Base-by-base conservation (phyloP, 1,140 invertebrate species). In the Stegodyphus mimosarum region DNA sequence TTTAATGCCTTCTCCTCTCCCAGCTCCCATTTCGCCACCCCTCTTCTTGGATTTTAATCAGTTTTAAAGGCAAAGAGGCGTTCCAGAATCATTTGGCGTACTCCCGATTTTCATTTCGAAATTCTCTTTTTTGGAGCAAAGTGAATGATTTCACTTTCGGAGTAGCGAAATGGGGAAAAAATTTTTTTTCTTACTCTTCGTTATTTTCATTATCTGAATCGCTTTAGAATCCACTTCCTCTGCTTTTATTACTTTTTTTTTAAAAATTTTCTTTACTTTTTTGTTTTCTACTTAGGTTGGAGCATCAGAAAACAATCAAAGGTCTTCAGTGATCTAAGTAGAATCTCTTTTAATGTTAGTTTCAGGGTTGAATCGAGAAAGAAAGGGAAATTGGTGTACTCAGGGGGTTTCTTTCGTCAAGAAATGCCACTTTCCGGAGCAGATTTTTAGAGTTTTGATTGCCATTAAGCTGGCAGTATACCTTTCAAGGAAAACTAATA, bases 11-110 rank as follows among this genome's bases (percentile, higher is more conserved):
- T 63, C 53, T 48, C 33, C 74, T 64, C 51, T 17, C 7, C 66
- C 67, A 13, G n/a, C 52, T 72, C 10, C 70, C 50, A 53, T 52
- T 6, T 7, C 70, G 17, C 33, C 10, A 7, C 53, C 11, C 60
- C 49, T 17, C 53, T 17, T 50, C 70, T n/a, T 51, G 60, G 70
- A 83, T 83, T 83, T 83, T 83, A 83, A 83, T 83, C 80, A 83
- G 80, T 83, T 83, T 83, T 83, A 83, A 83, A 64, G 71, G 80
- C 80, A 83, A 83, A 74, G 49, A 73, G 80, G 80, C 80, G 80
- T 73, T 73, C 80, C 80, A 63, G 60, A 60, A 74, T 83, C 80
- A 83, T 83, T 83, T 83, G 80, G 70, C 49, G 10, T 51, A 50
- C 70, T 74, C 60, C 80, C 52, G 71, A 83, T 83, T 83, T 83